These are phyloP conservation scores for Grammomys surdaster DNA, from an alignment of 2,113 vertebrate genomes.

Conservation along the genomic window DNA sequence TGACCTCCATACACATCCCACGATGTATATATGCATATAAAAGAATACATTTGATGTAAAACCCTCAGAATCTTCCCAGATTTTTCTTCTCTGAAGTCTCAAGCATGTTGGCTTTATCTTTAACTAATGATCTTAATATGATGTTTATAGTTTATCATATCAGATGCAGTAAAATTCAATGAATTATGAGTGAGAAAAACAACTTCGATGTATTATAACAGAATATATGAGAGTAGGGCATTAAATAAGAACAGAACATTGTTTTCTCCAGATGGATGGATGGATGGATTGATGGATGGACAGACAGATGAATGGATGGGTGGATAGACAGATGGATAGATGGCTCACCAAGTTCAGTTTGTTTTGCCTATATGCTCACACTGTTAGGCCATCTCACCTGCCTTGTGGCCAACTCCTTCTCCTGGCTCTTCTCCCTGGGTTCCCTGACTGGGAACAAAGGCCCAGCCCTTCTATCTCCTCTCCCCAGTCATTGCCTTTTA, in stretches of 20 bases:
- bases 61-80: slow-evolving; percentile 37
- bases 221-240: neutral
- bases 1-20: neutral
- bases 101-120: slow-evolving; percentile 45
- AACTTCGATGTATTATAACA: neutral
- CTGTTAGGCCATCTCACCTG: too few species aligned
- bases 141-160: slow-evolving; percentile 16
- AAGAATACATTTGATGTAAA: neutral
- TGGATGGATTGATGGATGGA: too few species aligned
- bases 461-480: too few species aligned
- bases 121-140: slow-evolving; percentile 36
- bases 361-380: too few species aligned
- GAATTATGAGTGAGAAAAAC: slow-evolving; percentile 38
- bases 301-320: too few species aligned
- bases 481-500: too few species aligned
- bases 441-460: too few species aligned
- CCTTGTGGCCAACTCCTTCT: too few species aligned
- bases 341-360: too few species aligned
- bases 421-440: too few species aligned
- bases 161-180: slow-evolving; percentile 34
- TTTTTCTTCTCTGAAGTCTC: slow-evolving; percentile 2
- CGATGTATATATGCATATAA: neutral
- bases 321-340: too few species aligned
- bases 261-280: neutral
- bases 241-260: neutral